Evolutionary conservation across 2,113 vertebrate genomes (phyloP).

Genomic region (Petrocephalus zakoni): DNA sequence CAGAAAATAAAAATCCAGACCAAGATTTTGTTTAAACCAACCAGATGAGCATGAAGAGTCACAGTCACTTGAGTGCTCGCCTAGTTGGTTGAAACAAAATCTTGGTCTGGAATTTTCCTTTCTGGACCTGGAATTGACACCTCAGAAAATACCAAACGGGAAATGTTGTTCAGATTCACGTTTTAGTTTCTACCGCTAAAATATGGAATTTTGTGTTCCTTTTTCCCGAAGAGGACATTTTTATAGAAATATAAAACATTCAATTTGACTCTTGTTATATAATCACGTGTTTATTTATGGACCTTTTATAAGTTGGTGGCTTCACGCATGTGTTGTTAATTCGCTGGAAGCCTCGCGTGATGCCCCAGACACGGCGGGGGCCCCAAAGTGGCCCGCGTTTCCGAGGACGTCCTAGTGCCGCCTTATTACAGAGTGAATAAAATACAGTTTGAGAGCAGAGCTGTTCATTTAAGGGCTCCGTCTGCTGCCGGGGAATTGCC

Average conservation of each 20-base stretch:
- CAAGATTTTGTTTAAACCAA: too few species aligned
- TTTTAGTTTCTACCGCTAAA: neutral
- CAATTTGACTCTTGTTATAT: neutral
- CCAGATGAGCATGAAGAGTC: too few species aligned
- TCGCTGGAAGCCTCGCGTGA: neutral
- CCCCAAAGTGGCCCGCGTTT: neutral
- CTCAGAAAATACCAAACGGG: neutral
- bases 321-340: neutral
- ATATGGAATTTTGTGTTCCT: neutral
- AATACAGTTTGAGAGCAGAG: slow-evolving; percentile 33
- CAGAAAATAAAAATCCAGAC: too few species aligned
- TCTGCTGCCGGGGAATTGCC: neutral
- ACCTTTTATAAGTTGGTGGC: neutral
- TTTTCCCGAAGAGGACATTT: neutral
- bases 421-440: slow-evolving; percentile 39
- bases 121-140: too few species aligned
- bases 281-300: neutral
- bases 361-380: neutral
- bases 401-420: slow-evolving; percentile 21
- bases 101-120: too few species aligned
- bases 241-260: slow-evolving; percentile 8
- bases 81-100: too few species aligned
- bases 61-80: too few species aligned
- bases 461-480: slow-evolving; percentile 31
- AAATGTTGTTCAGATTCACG: neutral